phyloP scores from a whole-genome alignment of 2,888 invertebrate genomes.

The Amphipyra tragopoginis region DNA sequence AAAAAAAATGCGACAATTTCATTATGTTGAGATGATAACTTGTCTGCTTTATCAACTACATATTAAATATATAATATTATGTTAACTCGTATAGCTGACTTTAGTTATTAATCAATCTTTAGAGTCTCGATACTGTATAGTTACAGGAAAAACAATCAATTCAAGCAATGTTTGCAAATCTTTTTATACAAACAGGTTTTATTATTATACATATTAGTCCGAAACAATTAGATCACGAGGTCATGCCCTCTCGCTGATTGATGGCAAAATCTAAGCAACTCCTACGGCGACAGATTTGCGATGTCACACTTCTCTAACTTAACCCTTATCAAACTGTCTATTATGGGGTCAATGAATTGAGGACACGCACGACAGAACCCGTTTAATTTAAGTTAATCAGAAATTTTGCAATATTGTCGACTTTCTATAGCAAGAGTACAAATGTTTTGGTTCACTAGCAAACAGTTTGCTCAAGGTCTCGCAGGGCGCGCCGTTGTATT shows the following conservation, averaged over 20 bases:
- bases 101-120: no score
- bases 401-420: conserved; percentile 19
- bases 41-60: no score
- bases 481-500: conserved; percentile 55
- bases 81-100: no score
- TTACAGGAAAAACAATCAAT: no score
- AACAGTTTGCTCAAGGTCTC: conserved; percentile 66
- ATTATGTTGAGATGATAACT: no score
- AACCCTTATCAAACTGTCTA: conserved; percentile 30
- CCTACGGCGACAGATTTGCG: conserved; percentile 17
- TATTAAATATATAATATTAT: no score
- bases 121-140: no score
- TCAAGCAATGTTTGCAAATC: no score
- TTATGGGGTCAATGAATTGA: conserved; percentile 30
- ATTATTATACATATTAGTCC: background rate
- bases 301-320: conserved; percentile 21
- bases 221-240: no score
- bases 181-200: background rate
- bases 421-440: conserved; percentile 24
- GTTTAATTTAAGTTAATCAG: conserved; percentile 10
- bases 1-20: no score
- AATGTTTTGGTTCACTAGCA: conserved; percentile 50
- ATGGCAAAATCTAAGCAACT: conserved; percentile 12
- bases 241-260: conserved; percentile 15
- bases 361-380: conserved; percentile 9